These are phyloP conservation scores for Electrona antarctica DNA, from an alignment of 2,113 vertebrate species.

Conservation along the genomic window DNA sequence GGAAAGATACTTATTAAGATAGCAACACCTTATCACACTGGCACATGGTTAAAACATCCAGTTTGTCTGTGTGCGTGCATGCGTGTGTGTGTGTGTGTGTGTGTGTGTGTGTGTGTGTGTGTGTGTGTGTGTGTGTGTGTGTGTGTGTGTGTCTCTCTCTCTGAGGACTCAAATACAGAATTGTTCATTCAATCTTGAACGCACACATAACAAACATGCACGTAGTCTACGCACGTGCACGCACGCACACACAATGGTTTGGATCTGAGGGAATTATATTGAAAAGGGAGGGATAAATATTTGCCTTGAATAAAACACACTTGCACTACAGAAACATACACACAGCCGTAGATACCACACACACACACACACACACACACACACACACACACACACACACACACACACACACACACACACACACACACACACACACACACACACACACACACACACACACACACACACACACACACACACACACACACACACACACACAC, in stretches of 20 bases:
- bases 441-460: neutral
- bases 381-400: conserved; percentile 12
- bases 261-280: no score
- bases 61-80: neutral
- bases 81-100: conserved; percentile 5
- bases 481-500: conserved; percentile 11
- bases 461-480: conserved; percentile 12
- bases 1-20: conserved; percentile 69
- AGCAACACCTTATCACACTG: conserved; percentile 59
- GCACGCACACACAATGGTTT: neutral
- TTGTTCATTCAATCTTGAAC: no score
- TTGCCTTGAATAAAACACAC: neutral
- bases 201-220: no score
- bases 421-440: conserved; percentile 4
- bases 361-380: conserved; percentile 13
- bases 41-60: conserved; percentile 47
- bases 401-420: neutral
- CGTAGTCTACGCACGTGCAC: no score
- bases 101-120: conserved; percentile 6
- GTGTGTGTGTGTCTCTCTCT: conserved; percentile 4
- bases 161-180: no score
- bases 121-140: conserved; percentile 9
- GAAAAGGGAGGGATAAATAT: no score
- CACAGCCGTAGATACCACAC: no score
- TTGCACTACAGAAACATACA: conserved; percentile 13